A percentile compares a stretch with the other conserved stretches of the same genome.
phyloP scores from a whole-genome alignment of 2,797 vertebrate species.

The Myripristis jacobus region DNA sequence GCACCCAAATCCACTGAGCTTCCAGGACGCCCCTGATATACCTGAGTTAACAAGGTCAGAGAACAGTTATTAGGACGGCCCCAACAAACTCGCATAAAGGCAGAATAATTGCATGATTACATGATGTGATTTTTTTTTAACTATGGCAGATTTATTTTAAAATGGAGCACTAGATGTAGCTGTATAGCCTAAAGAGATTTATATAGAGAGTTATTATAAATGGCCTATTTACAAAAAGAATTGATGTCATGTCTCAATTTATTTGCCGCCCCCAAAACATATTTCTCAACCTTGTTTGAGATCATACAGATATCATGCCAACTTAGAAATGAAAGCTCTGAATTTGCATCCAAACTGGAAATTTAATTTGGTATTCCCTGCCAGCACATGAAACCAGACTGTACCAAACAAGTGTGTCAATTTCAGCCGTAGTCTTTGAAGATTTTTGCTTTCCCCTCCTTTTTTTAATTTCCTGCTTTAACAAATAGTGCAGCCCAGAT shows the following conservation, averaged over 20 bases:
- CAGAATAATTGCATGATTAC: slow-evolving; percentile 16
- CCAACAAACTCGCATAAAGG: slow-evolving; percentile 15
- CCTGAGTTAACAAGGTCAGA: slow-evolving; percentile 36
- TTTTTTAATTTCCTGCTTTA: slow-evolving; percentile 43
- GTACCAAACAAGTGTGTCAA: slow-evolving; percentile 35
- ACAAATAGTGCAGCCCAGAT: too few relatives aligned
- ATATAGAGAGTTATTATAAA: slow-evolving; percentile 16
- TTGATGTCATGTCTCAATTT: slow-evolving; percentile 28
- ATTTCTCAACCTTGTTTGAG: slow-evolving; percentile 28
- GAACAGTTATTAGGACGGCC: slow-evolving; percentile 20
- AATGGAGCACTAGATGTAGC: slow-evolving; percentile 9
- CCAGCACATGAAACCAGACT: slow-evolving; percentile 13
- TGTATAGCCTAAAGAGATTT: slow-evolving; percentile 29
- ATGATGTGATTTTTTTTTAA: slow-evolving; percentile 26
- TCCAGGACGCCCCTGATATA: slow-evolving; percentile 21
- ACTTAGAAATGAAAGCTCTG: slow-evolving; percentile 24
- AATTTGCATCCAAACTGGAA: slow-evolving; percentile 28
- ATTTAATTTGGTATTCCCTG: slow-evolving; percentile 14
- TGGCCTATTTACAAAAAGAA: slow-evolving; percentile 33
- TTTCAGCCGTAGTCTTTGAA: slow-evolving; percentile 54
- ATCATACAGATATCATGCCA: slow-evolving; percentile 12
- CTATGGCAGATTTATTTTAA: background rate
- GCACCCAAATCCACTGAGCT: background rate
- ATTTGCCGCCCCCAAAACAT: slow-evolving; percentile 32
- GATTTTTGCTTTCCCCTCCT: slow-evolving; percentile 29